Base-by-base conservation (phyloP, 53 echinoderm and acorn worm species). In the Crossaster papposus region DNA sequence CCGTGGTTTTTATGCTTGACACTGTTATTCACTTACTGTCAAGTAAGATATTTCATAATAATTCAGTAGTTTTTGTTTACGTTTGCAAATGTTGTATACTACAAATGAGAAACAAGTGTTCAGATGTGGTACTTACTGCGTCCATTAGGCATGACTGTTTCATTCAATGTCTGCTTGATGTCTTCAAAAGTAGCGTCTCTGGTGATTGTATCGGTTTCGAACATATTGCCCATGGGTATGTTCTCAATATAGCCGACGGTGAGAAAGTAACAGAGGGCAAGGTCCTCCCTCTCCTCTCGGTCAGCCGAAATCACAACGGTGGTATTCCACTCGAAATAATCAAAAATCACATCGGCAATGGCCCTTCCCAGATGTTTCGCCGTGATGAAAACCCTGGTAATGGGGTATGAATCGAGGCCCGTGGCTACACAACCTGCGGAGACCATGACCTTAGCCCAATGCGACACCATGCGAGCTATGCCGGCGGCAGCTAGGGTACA, bases 101-200 rank as follows among this genome's bases (percentile, higher is more conserved):
- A n/a, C n/a, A n/a, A n/a, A 44, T 44, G 44, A 9, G 44, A 44
- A 44, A 44, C 44, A 44, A 44, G 44, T 44, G 44, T 9, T 44
- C 13, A 44, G n/a, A n/a, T n/a, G n/a, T n/a, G n/a, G 72, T 84
- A 84, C 84, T 84, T 51, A 84, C 84, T 84, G 84, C 84, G 84
- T 37, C 50, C 84, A 51, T 72, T 2, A n/a, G 73, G 84, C 33
- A 10, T 51, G 51, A 84, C 84, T 23, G 51, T 17, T 2, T 30
- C 31, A 0, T 14, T 20, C 12, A 84, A 53, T 20, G 22, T 32
- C 18, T 8, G 4, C 72, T 84, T 84, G 73, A 84, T 32, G 20
- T 51, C 73, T 6, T 84, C 72, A 0, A 18, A 14, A 15, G 51
- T 72, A 51, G 18, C 30, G 10, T 22, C 14, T 15, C 9, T 20